Evolutionary conservation across 2,113 vertebrate genomes (phyloP), one percentile per base, ranked within the genome.

Genomic region (Prunella himalayana): DNA sequence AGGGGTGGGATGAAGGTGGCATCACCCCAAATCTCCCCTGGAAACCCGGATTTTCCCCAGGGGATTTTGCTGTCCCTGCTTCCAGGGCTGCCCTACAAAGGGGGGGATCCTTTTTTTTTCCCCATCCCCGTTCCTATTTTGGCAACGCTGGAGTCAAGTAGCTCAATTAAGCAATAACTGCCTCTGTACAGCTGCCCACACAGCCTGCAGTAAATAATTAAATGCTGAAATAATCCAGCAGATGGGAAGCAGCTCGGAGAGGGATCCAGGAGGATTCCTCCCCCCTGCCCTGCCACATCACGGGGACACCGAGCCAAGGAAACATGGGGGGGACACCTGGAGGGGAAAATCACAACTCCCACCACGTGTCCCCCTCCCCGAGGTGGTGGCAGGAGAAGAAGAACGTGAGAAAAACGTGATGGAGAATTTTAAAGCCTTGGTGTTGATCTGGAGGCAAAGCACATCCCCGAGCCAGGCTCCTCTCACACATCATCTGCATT

Each of bases 121-220:
- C 22, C 50, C 51, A 2, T 8, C 15, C n/a, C 2, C 7, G 33
- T 59, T 93, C 54, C 69, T 71, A 23, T 97, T 95, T 92, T 95
- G 96, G 94, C 97, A 97, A 94, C 39, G 19, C 88, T 23, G 77
- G 91, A 97, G 96, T 95, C 96, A 87, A 97, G 97, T 78, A 95
- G 96, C 97, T 97, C 97, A 97, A 96, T 97, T 94, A 95, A 96
- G 91, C 88, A 91, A 91, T 97, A 95, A 94, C 86, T 94, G 97
- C 95, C 95, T 93, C 95, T 95, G 91, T 64, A 56, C 92, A 82
- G 78, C 96, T 96, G 91, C 96, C 97, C 93, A 91, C 97, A 86
- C 91, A 93, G 94, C 94, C 95, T 61, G 39, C 31, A 61, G 95
- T 97, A 97, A 97, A 95, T 97, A 97, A 97, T 96, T 95, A 97